Conservation (phyloP, 1,140 invertebrate species). For the Hirudo medicinalis region DNA sequence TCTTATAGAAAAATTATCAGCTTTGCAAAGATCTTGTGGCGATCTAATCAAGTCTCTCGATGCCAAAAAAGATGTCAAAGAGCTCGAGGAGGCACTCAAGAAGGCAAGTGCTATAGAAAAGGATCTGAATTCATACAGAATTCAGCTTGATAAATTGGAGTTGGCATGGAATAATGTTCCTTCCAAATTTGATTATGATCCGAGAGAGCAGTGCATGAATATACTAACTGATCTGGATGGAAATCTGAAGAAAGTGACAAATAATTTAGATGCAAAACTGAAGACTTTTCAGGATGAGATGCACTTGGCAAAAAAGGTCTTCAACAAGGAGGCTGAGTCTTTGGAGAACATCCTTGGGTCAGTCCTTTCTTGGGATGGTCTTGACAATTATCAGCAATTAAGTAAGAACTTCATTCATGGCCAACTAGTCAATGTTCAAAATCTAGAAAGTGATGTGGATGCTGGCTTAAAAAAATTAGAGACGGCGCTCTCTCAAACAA, state of each 20-base stretch:
- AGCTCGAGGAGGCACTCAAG: background rate
- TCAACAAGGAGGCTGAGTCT: background rate
- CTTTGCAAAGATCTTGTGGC: background rate
- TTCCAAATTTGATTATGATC: slow-evolving; percentile 4
- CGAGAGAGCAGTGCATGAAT: background rate
- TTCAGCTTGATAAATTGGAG: background rate
- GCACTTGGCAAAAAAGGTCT: background rate
- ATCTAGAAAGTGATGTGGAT: background rate
- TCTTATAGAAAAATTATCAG: background rate
- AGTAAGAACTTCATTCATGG: background rate
- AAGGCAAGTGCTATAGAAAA: background rate
- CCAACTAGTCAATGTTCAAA: background rate
- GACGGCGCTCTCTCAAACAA: background rate
- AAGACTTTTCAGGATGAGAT: background rate
- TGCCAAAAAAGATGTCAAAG: background rate
- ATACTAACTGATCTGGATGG: background rate
- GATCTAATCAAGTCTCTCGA: background rate
- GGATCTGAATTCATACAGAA: background rate
- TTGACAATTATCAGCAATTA: slow-evolving; percentile 5
- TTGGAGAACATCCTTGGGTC: background rate
- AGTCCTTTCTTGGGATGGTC: background rate
- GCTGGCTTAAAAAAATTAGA: background rate
- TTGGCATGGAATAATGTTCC: background rate
- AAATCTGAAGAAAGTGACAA: background rate
- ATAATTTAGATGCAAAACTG: background rate